Conservation (phyloP, 2,888 invertebrate genomes). For the Coremacera marginata region DNA sequence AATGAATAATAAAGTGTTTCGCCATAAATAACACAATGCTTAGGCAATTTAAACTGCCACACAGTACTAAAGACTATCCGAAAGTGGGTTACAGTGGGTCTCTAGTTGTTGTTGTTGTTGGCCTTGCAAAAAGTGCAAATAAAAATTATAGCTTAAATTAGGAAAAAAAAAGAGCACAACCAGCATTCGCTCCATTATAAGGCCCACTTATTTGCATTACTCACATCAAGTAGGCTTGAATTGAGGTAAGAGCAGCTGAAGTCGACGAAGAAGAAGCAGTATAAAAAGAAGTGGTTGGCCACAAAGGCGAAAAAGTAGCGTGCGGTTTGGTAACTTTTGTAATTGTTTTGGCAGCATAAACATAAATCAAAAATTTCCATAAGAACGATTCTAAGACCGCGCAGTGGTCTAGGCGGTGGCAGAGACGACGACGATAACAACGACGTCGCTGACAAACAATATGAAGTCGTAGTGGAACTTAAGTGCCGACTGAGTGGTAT, state of each 20-base stretch:
- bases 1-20: conserved; percentile 27
- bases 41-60: neutral
- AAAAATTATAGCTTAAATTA: neutral
- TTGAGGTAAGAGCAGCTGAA: neutral
- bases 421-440: neutral
- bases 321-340: conserved; percentile 33
- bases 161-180: neutral
- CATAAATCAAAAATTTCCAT: conserved; percentile 36
- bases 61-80: neutral
- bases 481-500: neutral
- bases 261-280: neutral
- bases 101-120: neutral
- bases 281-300: neutral
- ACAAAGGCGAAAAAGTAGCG: neutral
- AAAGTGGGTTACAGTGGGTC: neutral
- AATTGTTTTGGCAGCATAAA: conserved; percentile 34
- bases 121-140: neutral
- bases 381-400: neutral
- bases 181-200: neutral
- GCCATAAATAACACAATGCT: conserved; percentile 17
- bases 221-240: neutral
- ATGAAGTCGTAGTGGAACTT: neutral
- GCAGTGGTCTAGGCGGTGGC: neutral
- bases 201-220: neutral
- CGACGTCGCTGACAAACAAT: neutral